Conservation (phyloP, 2,888 invertebrate genomes). For the Coelogynopora nodosa region DNA sequence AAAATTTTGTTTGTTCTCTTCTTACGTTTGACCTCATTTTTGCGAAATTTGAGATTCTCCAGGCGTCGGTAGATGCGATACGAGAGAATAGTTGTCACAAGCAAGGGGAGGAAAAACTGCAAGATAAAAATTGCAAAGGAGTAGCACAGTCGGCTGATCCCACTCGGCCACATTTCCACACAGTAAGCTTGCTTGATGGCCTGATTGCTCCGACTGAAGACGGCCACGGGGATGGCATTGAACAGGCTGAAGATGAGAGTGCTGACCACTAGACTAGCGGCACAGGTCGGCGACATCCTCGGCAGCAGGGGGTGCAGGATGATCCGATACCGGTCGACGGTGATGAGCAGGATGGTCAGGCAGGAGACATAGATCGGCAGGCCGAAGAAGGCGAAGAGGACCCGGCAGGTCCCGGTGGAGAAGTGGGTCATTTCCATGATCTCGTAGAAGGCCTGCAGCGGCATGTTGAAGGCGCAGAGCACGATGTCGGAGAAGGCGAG, state of each 20-base stretch:
- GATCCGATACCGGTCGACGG: constrained; percentile 46
- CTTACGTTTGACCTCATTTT: constrained; percentile 41
- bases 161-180: constrained; percentile 41
- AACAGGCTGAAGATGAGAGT: constrained; percentile 40
- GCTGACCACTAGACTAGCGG: constrained; percentile 18
- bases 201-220: constrained; percentile 38
- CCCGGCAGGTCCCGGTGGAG: constrained; percentile 8
- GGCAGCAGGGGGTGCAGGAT: constrained; percentile 42
- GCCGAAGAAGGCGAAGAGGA: constrained; percentile 41
- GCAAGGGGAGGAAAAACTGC: constrained; percentile 45
- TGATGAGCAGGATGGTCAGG: constrained; percentile 44
- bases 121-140: constrained; percentile 40
- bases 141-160: constrained; percentile 34
- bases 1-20: constrained; percentile 45
- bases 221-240: constrained; percentile 36
- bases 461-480: constrained; percentile 43
- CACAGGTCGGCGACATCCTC: constrained; percentile 34
- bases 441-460: constrained; percentile 45
- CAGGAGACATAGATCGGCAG: constrained; percentile 44
- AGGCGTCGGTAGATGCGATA: constrained; percentile 39
- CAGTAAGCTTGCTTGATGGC: constrained; percentile 32
- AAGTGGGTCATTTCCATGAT: background rate
- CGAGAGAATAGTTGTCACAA: constrained; percentile 44
- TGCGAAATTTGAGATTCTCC: constrained; percentile 37
- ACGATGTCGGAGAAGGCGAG: constrained; percentile 45